Percentiles rank a stretch among this genome's conserved stretches.
Evolutionary conservation across 2,888 invertebrate species (phyloP).

Genomic region (Helobdella robusta): DNA sequence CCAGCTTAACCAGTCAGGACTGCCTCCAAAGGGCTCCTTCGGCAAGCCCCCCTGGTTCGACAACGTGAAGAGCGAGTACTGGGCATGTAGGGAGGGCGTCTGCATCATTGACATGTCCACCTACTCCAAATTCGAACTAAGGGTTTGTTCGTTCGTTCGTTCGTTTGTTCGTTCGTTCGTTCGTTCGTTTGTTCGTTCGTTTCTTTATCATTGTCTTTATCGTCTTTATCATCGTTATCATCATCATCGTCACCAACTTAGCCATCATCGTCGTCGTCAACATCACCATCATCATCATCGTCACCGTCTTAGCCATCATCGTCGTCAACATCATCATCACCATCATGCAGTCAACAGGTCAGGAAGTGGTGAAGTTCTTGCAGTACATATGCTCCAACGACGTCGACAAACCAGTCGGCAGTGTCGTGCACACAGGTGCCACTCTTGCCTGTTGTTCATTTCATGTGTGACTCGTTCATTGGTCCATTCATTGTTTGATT

Average conservation of each 20-base stretch:
- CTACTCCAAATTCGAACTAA: slow-evolving; percentile 87
- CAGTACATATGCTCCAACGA: slow-evolving; percentile 86
- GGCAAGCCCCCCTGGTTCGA: slow-evolving; percentile 37
- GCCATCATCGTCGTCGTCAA: neutral
- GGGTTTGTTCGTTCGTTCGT: slow-evolving; percentile 56
- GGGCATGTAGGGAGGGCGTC: slow-evolving; percentile 80
- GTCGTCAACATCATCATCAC: neutral
- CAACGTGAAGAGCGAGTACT: slow-evolving; percentile 61
- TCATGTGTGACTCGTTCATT: no score
- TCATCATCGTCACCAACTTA: neutral
- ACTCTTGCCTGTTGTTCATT: neutral
- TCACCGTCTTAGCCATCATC: neutral
- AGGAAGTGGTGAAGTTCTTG: slow-evolving; percentile 75
- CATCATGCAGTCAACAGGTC: slow-evolving; percentile 60
- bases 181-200: neutral
- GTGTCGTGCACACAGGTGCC: slow-evolving; percentile 76
- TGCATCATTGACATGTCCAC: slow-evolving; percentile 92
- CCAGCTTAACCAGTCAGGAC: slow-evolving; percentile 23
- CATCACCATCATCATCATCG: neutral
- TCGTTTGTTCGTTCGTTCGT: neutral
- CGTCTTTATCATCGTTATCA: neutral
- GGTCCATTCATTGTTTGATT: no score
- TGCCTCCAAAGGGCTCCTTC: slow-evolving; percentile 30
- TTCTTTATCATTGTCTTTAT: neutral
- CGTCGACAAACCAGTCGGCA: slow-evolving; percentile 82